A percentile compares a stretch with the other conserved stretches of the same genome.
Evolutionary conservation across 2,113 vertebrate genomes (phyloP).

Genomic region (Plecotus auritus): DNA sequence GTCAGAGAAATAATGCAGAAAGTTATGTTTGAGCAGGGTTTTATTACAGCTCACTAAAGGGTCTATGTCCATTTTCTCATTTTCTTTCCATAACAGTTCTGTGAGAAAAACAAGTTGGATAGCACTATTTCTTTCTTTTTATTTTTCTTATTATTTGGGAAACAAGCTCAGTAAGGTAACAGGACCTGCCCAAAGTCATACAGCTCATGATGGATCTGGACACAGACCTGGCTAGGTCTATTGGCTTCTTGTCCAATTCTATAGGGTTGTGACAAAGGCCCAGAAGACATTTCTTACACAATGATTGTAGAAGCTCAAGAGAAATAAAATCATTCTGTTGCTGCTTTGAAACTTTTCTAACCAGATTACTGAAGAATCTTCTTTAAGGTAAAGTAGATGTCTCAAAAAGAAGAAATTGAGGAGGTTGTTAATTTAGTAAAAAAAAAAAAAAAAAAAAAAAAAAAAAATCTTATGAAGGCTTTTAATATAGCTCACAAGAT

Average conservation of each 20-base stretch:
- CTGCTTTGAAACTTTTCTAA: background rate
- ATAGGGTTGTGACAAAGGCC: background rate
- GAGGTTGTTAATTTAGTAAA: background rate
- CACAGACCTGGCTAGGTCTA: background rate
- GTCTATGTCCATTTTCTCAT: background rate
- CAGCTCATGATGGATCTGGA: background rate
- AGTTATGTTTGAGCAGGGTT: background rate
- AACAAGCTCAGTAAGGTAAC: background rate
- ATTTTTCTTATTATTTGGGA: background rate
- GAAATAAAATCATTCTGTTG: slow-evolving; percentile 19
- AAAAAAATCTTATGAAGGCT: background rate
- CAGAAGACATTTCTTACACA: background rate
- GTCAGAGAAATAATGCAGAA: background rate
- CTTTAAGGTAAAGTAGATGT: background rate
- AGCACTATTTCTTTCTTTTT: background rate
- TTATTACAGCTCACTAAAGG: background rate
- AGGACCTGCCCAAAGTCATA: background rate
- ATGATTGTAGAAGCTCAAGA: background rate
- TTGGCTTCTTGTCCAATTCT: background rate
- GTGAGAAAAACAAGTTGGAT: background rate
- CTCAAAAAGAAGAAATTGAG: background rate
- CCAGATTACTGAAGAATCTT: background rate
- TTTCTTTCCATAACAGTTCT: background rate
- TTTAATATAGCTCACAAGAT: background rate
- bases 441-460: background rate